These are phyloP conservation scores for Cosmorhoe ocellata DNA, from an alignment of 2,888 invertebrate species.

Conservation along the genomic window DNA sequence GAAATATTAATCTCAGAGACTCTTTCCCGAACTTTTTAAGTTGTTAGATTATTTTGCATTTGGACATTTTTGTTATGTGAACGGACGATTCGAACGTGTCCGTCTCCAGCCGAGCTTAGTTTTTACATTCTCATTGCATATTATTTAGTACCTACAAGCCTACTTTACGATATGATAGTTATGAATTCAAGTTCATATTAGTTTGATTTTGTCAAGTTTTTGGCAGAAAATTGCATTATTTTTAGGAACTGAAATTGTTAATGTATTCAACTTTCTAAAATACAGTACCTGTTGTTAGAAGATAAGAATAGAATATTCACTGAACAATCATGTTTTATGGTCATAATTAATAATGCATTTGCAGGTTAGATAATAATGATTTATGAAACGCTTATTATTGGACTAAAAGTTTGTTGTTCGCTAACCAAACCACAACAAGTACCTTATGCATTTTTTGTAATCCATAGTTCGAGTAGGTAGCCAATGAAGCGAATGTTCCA, in stretches of 20 bases:
- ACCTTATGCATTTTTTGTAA: not conserved
- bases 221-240: conserved; percentile 23
- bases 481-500: too few species aligned
- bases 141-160: conserved; percentile 21
- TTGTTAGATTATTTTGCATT: conserved; percentile 63
- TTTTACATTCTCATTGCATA: conserved; percentile 36
- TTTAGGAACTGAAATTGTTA: conserved; percentile 19
- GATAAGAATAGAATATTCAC: conserved; percentile 27
- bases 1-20: conserved; percentile 52
- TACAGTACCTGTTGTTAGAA: conserved; percentile 33
- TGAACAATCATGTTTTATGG: conserved; percentile 22
- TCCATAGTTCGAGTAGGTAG: too few species aligned
- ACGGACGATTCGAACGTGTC: conserved; percentile 44
- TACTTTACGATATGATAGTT: conserved; percentile 13
- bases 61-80: conserved; percentile 63
- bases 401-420: not conserved
- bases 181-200: conserved; percentile 30
- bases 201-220: conserved; percentile 26
- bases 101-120: conserved; percentile 46
- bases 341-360: conserved; percentile 16
- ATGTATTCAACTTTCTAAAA: conserved; percentile 18
- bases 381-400: not conserved
- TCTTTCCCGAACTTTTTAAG: conserved; percentile 53
- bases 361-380: conserved; percentile 4
- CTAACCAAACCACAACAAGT: not conserved